Base-by-base conservation (phyloP, 2,113 vertebrate genomes). In the Vimba vimba region DNA sequence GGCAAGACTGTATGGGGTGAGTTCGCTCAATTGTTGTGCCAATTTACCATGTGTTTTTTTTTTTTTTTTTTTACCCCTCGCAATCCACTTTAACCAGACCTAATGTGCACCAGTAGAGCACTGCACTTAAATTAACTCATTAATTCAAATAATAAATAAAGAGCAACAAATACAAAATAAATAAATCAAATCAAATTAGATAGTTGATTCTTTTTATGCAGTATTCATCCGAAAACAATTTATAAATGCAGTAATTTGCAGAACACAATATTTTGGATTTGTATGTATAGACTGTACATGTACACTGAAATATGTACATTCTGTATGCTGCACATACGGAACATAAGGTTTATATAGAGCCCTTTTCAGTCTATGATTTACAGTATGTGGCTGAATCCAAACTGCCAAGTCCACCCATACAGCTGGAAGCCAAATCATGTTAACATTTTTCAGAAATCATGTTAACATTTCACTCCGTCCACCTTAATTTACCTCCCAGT, bases 401-500 rank as follows among this genome's bases (percentile, higher is more conserved):
- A 36, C 79, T 88, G 82, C 45, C 1, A 21, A 57, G 86, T 87
- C 85, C 88, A 84, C 85, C 89, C 91, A 88, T 90, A 90, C 90
- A 89, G 45, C 83, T 91, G 36, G 25, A 87, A 89, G 88, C 92
- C 91, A 92, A 93, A 93, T 93, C 93, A 88, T 93, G 90, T 90
- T 87, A 89, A 83, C 25, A 12, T 82, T 82, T 92, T 89, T 91
- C 89, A 92, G 91, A 94, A 91, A 94, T 91, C 93, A 92, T 91
- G 84, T 90, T 91, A 91, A 91, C 86, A 89, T 91, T 89, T 91
- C 90, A 88, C 87, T 83, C 75, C 85, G 88, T 87, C 86, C 73
- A 87, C 87, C 78, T 90, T 82, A 85, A 87, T 73, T 75, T 88
- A 87, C 45, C 59, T 60, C 73, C 87, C 89, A 77, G 87, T 89